Base-by-base conservation (phyloP, 2,888 invertebrate species). In the Stomorhina lunata region DNA sequence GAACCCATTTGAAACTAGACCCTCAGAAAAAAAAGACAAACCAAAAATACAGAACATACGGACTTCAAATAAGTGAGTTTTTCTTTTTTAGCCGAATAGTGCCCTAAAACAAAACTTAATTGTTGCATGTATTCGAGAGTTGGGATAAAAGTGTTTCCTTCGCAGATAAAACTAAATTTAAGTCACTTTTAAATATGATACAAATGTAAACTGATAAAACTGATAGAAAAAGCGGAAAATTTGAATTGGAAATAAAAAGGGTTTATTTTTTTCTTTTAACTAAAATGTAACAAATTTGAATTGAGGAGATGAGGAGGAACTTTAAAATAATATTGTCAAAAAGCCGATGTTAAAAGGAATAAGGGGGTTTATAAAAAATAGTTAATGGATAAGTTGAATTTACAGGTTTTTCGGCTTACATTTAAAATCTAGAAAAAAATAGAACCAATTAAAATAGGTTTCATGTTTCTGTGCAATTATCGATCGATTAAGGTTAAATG, bases 81-180 rank as follows among this genome's bases (percentile, higher is more conserved):
- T 55, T 29, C 12, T 37, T 37, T 9, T 10, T 37, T 37, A 10
- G 45, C 48, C 29, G 15, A 6, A 15, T 10, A 45, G 4, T 32
- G 6, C 45, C 32, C 43, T 17, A 2, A 50, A 17, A 34, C 45
- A 53, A 43, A n/a, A 15, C 9, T 69, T 55, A 71, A 79, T 79
- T 78, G 78, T 65, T 63, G 71, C 71, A 53, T 55, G 37, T 22
- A n/a, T n/a, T n/a, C n/a, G n/a, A 29, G 34, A 5, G 29, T 50
- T 22, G 37, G n/a, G 17, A 48, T 27, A 65, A 48, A 71, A 63
- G 17, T 63, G 20, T 50, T 61, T 27, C 10, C n/a, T 61, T 71
- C 6, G 22, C 22, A 68, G 78, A 79, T 79, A 79, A 79, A 79
- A 79, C 57, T 22, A 57, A 79, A 71, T 78, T 48, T 65, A 65